Base-by-base conservation (phyloP, 2,113 vertebrate species). In the Mixornis gularis region DNA sequence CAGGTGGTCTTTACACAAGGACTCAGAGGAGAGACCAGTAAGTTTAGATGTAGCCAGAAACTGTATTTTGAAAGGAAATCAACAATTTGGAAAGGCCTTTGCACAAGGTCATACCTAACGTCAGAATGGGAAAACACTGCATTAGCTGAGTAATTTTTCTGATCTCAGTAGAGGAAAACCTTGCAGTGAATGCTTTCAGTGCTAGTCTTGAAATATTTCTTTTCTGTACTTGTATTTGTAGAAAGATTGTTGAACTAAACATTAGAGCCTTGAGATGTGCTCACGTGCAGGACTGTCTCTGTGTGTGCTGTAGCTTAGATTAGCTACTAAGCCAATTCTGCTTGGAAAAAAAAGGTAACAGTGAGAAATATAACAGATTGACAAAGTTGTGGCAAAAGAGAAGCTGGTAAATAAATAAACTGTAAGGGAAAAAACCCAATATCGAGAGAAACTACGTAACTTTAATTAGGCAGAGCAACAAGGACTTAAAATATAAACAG, bases 41-140 rank as follows among this genome's bases (percentile, higher is more conserved):
- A 79, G 32, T 58, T 93, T 52, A 89, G 58, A 79, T 52, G 43
- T 10, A 41, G 30, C 30, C 49, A 90, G 80, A 81, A 69, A 87
- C 5, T 5, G 0, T 38, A 59, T 87, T 70, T 89, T 73, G 78
- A 92, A 93, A 85, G 68, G 12, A 93, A 93, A 79, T 17, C 30
- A 69, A 55, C 13, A 69, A 20, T 81, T 78, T 60, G 51, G 38
- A 79, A 69, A 85, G 29, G 32, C n/a, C 59, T 76, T 65, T 77
- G 66, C 38, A 63, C 74, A 92, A 85, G 51, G 74, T 82, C 80
- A 89, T 29, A 72, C 59, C 44, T 72, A 85, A 82, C 0, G 0
- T 77, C 85, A 91, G 53, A 94, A 79, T 41, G 32, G 79, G 46
- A 93, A 77, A 90, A 95, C 32, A 59, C 14, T 43, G 48, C 48